Evolutionary conservation across 1,140 invertebrate species (phyloP), one percentile per base, ranked within the genome.

Genomic region (Bombus consobrinus): DNA sequence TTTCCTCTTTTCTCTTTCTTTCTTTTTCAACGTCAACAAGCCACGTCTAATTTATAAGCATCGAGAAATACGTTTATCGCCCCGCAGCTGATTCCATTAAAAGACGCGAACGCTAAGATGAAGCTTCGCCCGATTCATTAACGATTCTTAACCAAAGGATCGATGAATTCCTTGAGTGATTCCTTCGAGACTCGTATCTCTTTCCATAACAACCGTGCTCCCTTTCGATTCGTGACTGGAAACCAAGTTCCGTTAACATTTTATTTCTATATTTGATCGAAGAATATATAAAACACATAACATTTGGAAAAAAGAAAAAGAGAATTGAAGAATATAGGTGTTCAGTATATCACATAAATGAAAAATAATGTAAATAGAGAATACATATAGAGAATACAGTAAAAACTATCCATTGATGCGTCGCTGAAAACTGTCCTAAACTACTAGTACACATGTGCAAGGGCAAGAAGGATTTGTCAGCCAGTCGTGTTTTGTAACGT

Each of bases 401-500:
- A 59, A 59, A 79, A 8, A 2, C 34, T 4, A 34, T 43, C 73
- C 18, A 66, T 76, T 15, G 37, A 75, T 41, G 64, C 68, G 34
- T 66, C 34, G 78, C 53, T 18, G 22, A 32, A 79, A 84, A 78
- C 47, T 66, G 64, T 28, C 10, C 69, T 57, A 34, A 37, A 69
- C 39, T 6, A 69, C 39, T 6, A 53, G 37, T 22, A 64, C 43
- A 53, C 69, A 43, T 28, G 57, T 15, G 22, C 18, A 47, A 79
- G 59, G 25, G 43, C 18, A 39, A 66, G 39, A 39, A 43, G 72
- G 47, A 85, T 85, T 81, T 85, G 59, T 74, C 78, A 57, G 25
- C 32, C 13, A 41, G 13, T 25, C 78, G 34, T 85, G 83, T 81
- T 85, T 74, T 74, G 83, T 18, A 81, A 72, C 41, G 78, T 32